Base-by-base conservation (phyloP, 2,113 vertebrate species). In the Ceyx margarethae region DNA sequence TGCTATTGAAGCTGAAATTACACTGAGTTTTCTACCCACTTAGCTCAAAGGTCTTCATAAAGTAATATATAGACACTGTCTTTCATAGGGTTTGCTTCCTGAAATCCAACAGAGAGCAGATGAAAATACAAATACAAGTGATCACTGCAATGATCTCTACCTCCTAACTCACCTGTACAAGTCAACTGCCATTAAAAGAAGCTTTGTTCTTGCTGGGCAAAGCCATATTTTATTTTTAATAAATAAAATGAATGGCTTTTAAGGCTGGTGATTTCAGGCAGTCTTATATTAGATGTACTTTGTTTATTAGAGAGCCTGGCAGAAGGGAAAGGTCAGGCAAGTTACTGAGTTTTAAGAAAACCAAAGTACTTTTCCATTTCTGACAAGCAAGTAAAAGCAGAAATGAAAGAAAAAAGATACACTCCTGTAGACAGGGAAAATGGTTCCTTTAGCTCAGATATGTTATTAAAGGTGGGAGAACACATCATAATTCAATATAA, bases 1-100 rank as follows among this genome's bases (percentile, higher is more conserved):
- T 72, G n/a, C 18, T 77, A 51, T 45, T 95, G 76, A 82, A 84
- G 54, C 46, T 82, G 40, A 21, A 92, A 89, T 91, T 80, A 77
- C 8, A 66, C 11, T 35, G 40, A 20, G 50, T 81, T 93, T 95
- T 73, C 91, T 80, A 74, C 61, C 64, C 71, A 45, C n/a, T 82
- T 81, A 79, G 25, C 28, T 82, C 65, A 68, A 87, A 93, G 43
- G 40, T 75, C 54, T 83, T 74, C 40, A 71, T 33, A 87, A 69
- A 48, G 29, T 15, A 85, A 66, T 31, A 45, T 45, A 45, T 31
- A 68, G 23, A 61, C 1, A 56, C 12, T 5, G 29, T 37, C 53
- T 65, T 89, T 79, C 64, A 58, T 0, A 69, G 15, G 37, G 69
- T 90, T 76, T 0, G 0, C 60, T 92, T 92, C 78, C 74, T 64